phyloP scores from a whole-genome alignment of 2,113 vertebrate species.

The Piprites chloris region DNA sequence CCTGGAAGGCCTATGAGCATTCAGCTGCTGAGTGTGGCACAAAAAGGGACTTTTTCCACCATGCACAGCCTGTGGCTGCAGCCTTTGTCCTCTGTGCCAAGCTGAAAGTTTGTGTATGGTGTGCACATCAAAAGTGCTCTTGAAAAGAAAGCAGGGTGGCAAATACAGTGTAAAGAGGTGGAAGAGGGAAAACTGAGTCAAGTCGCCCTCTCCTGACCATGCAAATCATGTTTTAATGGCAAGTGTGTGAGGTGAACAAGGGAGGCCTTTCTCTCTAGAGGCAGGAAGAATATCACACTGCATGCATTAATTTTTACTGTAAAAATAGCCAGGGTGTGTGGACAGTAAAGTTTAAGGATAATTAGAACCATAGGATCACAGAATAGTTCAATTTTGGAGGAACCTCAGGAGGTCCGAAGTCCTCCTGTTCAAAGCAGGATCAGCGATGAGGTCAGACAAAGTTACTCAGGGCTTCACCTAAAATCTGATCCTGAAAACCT shows the following conservation, averaged over 20 bases:
- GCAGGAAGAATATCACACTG: background rate
- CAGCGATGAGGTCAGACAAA: background rate
- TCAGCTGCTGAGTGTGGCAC: background rate
- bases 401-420: background rate
- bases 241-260: background rate
- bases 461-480: background rate
- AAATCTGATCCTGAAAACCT: background rate
- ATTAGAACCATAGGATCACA: background rate
- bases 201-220: background rate
- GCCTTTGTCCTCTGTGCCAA: accelerated
- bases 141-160: background rate
- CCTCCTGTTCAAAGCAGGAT: background rate
- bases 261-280: background rate
- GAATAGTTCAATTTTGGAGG: background rate
- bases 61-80: background rate
- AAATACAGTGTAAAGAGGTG: background rate
- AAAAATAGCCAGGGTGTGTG: background rate
- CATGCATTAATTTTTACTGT: background rate
- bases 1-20: background rate
- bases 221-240: background rate
- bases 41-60: background rate
- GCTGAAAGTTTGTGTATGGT: background rate
- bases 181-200: background rate
- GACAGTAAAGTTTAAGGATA: background rate
- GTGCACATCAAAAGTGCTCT: background rate